Evolutionary conservation across 2,113 vertebrate genomes (phyloP).

Genomic region (Microcebus murinus): DNA sequence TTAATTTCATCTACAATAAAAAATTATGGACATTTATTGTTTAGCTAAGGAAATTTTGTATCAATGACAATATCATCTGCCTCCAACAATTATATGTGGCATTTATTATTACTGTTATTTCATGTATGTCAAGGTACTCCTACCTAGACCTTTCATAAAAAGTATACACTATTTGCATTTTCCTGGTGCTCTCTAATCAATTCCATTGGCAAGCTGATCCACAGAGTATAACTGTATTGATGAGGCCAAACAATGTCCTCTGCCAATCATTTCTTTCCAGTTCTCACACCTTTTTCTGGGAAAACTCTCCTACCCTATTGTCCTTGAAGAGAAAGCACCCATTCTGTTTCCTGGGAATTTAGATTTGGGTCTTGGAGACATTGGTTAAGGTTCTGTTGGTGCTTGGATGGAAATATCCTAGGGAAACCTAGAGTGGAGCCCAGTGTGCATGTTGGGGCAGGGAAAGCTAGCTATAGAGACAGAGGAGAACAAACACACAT

Average conservation of each 20-base stretch:
- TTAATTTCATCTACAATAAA: background rate
- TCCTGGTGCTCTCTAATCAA: background rate
- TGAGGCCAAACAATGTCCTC: background rate
- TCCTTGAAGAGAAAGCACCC: background rate
- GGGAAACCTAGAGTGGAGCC: background rate
- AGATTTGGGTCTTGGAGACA: background rate
- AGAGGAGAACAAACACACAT: background rate
- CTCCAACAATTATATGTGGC: background rate
- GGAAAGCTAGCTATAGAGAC: background rate
- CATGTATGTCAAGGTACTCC: background rate
- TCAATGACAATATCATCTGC: background rate
- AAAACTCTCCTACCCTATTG: background rate
- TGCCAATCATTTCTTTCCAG: background rate
- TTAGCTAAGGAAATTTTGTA: background rate
- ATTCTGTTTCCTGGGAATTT: background rate
- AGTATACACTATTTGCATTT: background rate
- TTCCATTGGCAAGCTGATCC: background rate
- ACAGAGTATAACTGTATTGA: background rate
- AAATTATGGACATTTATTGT: background rate
- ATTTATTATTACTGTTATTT: background rate
- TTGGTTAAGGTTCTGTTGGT: background rate
- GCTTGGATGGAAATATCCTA: background rate
- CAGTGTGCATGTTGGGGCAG: background rate
- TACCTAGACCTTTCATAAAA: background rate
- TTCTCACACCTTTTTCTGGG: background rate